phyloP scores from a whole-genome alignment of 2,888 invertebrate genomes.

The Tyria jacobaeae region DNA sequence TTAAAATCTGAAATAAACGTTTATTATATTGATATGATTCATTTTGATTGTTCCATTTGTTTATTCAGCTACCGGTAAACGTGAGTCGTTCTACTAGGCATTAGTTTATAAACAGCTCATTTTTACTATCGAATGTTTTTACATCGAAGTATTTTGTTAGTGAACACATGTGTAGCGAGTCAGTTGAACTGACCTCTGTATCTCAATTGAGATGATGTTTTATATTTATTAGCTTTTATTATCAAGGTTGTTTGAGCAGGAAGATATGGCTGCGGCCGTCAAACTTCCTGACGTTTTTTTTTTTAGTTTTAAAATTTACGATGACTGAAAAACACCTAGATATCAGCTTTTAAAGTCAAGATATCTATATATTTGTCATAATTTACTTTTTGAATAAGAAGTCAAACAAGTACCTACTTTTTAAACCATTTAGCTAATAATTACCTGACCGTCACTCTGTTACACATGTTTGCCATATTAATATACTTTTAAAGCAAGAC shows the following conservation, averaged over 20 bases:
- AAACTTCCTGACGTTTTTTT: neutral
- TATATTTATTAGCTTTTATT: slow-evolving; percentile 24
- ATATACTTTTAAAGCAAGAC: too few relatives aligned
- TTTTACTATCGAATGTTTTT: slow-evolving; percentile 45
- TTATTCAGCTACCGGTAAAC: neutral
- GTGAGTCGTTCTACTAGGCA: slow-evolving; percentile 5
- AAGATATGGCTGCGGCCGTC: slow-evolving; percentile 6
- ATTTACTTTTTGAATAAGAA: too few relatives aligned
- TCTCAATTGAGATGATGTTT: slow-evolving; percentile 22
- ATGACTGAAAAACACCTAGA: neutral
- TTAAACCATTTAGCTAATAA: too few relatives aligned
- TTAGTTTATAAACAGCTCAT: slow-evolving; percentile 36
- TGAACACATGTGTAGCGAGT: slow-evolving; percentile 15
- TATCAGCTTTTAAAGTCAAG: too few relatives aligned
- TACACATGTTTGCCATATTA: too few relatives aligned
- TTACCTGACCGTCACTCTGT: too few relatives aligned
- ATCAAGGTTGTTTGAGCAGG: slow-evolving; percentile 18
- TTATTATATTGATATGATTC: neutral
- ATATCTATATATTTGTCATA: neutral
- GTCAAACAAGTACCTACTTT: too few relatives aligned
- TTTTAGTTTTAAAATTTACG: neutral
- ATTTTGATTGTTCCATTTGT: neutral
- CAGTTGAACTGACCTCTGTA: slow-evolving; percentile 18
- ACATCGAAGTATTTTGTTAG: slow-evolving; percentile 23
- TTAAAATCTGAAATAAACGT: too few relatives aligned